Base-by-base conservation (phyloP, 2,113 vertebrate species). In the Xiphophorus hellerii region DNA sequence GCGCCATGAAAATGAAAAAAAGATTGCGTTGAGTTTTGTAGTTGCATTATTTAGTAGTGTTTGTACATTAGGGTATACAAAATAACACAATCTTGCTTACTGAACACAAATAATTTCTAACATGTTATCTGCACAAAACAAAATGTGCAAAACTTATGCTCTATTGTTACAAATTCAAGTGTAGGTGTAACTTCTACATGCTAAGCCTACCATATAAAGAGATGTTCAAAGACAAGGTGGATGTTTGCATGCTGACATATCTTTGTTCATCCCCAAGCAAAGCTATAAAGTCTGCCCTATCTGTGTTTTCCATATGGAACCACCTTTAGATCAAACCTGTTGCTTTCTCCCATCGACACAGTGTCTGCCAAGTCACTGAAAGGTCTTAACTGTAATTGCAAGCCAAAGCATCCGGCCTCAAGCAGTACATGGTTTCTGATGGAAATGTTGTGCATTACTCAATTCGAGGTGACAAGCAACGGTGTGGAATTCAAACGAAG, bases 361-460 rank as follows among this genome's bases (percentile, higher is more conserved):
- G 64, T 66, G 76, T 73, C 62, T 80, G 84, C 82, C 83, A 76
- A 86, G 84, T 81, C 87, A 84, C 77, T 72, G 80, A 60, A 29
- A 44, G 64, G 62, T 39, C 54, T n/a, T 39, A 61, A 65, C 42
- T 62, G 15, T 60, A 72, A 81, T 80, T 62, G 76, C 30, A 58
- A 79, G 75, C 30, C 14, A 25, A 69, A 73, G 61, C 73, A 71
- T 76, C 37, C 44, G 72, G 71, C 33, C 37, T 31, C 27, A 28
- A 71, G 63, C 67, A 64, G 62, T 30, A 65, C 64, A 60, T 62
- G 76, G 17, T 77, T 80, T 77, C 66, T 69, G 81, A 84, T 83
- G 44, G 74, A 61, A 51, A 17, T 25, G 65, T 78, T 44, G 51
- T 68, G 48, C 62, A 37, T 11, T 11, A 37, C n/a, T 82, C 78